Base-by-base conservation (phyloP, 2,888 invertebrate species). In the Eupelmus urozonus region DNA sequence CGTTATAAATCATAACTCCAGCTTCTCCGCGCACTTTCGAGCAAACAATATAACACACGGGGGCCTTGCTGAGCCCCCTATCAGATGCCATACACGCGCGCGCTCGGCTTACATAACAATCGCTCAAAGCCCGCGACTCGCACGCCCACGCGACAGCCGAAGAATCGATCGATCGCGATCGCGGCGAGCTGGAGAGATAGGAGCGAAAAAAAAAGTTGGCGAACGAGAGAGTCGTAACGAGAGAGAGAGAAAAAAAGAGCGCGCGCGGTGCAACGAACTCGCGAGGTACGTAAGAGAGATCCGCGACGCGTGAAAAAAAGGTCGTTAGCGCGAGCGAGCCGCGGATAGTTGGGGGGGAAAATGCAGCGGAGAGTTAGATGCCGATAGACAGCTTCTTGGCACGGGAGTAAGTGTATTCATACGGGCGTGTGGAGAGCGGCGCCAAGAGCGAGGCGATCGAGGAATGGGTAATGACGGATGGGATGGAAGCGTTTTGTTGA, bases 1-100 rank as follows among this genome's bases (percentile, higher is more conserved):
- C 53, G 13, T 42, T 45, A 42, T 63, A 72, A 72, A 72, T 72
- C 53, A 63, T 53, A 70, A 71, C 60, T 60, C 49, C 18, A n/a
- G 9, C 13, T 45, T 45, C 16, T 34, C 59, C 20, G 45, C 16
- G 16, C 16, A 29, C 59, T 34, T 34, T 60, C 51, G 4, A 59
- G 9, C 3, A 29, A 53, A 63, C 72, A 55, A 72, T 63, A 25
- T 45, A 45, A 45, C 53, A 16, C n/a, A n/a, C n/a, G n/a, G n/a
- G n/a, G n/a, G 20, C 29, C 51, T 1, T n/a, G 7, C 3, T 23
- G n/a, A 57, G 1, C 7, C 18, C 18, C 25, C 18, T 45, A 57
- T 71, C 60, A 23, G 29, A 23, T 51, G 34, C 25, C 16, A 55
- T 25, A 4, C 25, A 16, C 51, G 45, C 55, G 7, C 66, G 29